Percentiles rank a stretch among this genome's conserved stretches.
phyloP scores from a whole-genome alignment of 2,888 invertebrate species.

The Epistrophella euchroma region DNA sequence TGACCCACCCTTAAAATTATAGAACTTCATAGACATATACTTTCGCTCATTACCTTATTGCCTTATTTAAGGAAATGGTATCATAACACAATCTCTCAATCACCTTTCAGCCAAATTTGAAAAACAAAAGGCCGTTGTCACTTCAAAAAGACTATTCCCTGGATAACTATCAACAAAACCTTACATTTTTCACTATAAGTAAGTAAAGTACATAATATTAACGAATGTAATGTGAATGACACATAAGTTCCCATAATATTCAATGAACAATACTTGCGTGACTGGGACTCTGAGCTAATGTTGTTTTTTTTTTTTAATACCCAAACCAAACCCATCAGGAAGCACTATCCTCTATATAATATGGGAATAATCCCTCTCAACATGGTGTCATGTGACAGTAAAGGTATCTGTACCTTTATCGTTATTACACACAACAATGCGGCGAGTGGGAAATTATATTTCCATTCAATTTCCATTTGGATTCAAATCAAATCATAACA shows the following conservation, averaged over 20 bases:
- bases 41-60: background rate
- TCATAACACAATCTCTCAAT: background rate
- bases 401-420: background rate
- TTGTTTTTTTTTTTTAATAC: background rate
- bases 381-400: slow-evolving; percentile 14
- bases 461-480: slow-evolving; percentile 9
- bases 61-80: background rate
- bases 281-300: slow-evolving; percentile 42
- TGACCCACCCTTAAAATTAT: background rate
- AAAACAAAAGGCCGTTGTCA: background rate
- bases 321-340: slow-evolving; percentile 1
- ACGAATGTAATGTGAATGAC: slow-evolving; percentile 47
- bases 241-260: slow-evolving; percentile 52
- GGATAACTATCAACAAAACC: background rate
- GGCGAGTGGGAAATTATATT: slow-evolving; percentile 24
- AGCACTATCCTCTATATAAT: slow-evolving; percentile 4
- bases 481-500: slow-evolving; percentile 16
- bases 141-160: slow-evolving; percentile 10
- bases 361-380: slow-evolving; percentile 12
- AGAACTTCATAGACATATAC: no score
- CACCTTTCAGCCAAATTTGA: background rate
- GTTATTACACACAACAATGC: background rate
- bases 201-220: background rate
- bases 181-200: background rate
- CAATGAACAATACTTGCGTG: slow-evolving; percentile 51